Conservation (phyloP, 2,888 invertebrate genomes). For the Drosophila hamatofila region DNA sequence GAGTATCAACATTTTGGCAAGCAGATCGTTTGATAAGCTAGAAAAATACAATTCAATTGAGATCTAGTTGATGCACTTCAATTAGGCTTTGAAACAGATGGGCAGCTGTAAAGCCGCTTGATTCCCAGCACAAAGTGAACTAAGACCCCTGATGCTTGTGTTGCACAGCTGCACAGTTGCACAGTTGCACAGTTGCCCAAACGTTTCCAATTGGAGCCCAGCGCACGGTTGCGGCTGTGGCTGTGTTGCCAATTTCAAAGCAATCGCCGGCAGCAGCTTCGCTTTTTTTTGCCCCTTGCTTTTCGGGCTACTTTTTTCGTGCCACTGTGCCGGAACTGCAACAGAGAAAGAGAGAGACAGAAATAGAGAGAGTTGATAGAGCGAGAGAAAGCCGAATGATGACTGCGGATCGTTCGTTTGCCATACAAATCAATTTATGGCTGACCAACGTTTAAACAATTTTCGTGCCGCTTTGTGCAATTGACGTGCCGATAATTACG, state of each 20-base stretch:
- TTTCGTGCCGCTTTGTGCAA: slow-evolving; percentile 83
- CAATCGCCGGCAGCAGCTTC: slow-evolving; percentile 52
- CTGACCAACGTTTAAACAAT: slow-evolving; percentile 74
- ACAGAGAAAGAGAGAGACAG: neutral
- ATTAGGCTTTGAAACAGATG: slow-evolving; percentile 15
- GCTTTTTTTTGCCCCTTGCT: slow-evolving; percentile 16
- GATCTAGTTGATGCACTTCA: slow-evolving; percentile 8
- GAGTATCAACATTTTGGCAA: neutral
- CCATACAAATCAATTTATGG: slow-evolving; percentile 72
- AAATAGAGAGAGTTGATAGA: no score
- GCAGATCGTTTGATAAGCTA: neutral
- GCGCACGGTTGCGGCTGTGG: slow-evolving; percentile 21
- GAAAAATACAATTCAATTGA: neutral
- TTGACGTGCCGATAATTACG: slow-evolving; percentile 84
- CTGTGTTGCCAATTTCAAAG: slow-evolving; percentile 57
- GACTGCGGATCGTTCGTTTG: slow-evolving; percentile 54
- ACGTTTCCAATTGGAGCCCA: slow-evolving; percentile 20
- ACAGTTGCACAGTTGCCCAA: slow-evolving; percentile 5
- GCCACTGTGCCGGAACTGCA: slow-evolving; percentile 26
- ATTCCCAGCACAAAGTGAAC: slow-evolving; percentile 24
- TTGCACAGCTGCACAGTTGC: slow-evolving; percentile 4
- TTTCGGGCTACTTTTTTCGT: slow-evolving; percentile 31
- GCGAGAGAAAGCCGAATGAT: slow-evolving; percentile 34
- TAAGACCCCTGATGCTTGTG: slow-evolving; percentile 12
- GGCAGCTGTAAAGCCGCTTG: slow-evolving; percentile 11